Conservation (phyloP, 2,888 invertebrate genomes). For the Chrysolina haemoptera region DNA sequence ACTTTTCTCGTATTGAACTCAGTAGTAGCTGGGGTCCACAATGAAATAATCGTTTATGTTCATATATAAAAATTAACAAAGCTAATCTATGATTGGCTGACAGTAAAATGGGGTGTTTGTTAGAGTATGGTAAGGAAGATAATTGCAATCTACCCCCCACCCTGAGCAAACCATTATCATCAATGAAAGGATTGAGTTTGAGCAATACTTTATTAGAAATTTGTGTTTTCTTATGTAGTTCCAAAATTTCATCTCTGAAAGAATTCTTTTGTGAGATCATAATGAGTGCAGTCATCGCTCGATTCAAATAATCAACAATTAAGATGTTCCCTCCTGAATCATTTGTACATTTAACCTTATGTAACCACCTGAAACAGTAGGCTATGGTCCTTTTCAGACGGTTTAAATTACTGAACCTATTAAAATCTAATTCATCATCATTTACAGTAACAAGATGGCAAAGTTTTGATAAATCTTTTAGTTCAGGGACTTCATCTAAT, state of each 20-base stretch:
- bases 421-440: not conserved
- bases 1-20: slow-evolving; percentile 29
- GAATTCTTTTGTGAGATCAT: slow-evolving; percentile 3
- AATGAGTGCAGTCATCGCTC: not conserved
- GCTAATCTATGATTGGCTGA: slow-evolving; percentile 34
- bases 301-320: not conserved
- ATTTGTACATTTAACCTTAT: not conserved
- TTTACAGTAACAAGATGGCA: not conserved
- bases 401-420: not conserved
- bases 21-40: slow-evolving; percentile 33
- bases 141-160: slow-evolving; percentile 34
- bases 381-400: not conserved
- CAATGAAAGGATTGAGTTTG: slow-evolving; percentile 21
- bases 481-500: slow-evolving; percentile 17
- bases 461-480: not conserved
- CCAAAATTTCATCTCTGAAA: not conserved
- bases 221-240: not conserved
- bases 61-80: slow-evolving; percentile 23
- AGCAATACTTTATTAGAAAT: not conserved
- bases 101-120: slow-evolving; percentile 40
- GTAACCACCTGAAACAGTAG: not conserved
- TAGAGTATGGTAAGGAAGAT: slow-evolving; percentile 29
- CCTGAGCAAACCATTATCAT: slow-evolving; percentile 17
- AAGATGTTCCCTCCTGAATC: not conserved
- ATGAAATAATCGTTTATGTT: slow-evolving; percentile 35